These are phyloP conservation scores for Hemiscyllium ocellatum DNA, from an alignment of 2,113 vertebrate species.

Conservation along the genomic window DNA sequence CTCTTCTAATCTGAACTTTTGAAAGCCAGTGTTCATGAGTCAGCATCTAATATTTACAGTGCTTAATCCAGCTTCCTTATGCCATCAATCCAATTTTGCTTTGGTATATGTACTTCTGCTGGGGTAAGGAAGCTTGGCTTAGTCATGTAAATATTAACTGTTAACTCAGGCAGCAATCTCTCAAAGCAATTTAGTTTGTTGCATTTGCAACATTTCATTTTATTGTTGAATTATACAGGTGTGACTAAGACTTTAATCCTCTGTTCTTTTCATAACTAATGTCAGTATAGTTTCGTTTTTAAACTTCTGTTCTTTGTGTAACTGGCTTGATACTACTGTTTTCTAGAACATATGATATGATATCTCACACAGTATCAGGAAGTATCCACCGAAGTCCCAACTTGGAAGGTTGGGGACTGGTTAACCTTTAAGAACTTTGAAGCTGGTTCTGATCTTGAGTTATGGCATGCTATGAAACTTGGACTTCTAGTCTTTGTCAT, in stretches of 20 bases:
- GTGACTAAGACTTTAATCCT: not conserved
- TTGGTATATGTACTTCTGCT: not conserved
- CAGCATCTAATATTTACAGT: not conserved
- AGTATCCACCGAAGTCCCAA: not conserved
- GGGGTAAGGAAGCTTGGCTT: not conserved
- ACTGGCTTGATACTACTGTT: not conserved
- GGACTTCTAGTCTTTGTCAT: not conserved
- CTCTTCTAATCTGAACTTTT: not conserved
- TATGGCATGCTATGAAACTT: not conserved
- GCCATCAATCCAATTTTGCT: not conserved
- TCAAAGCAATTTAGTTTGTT: not conserved
- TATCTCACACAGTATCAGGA: not conserved
- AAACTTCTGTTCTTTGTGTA: not conserved
- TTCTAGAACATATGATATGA: not conserved
- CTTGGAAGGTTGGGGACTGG: not conserved
- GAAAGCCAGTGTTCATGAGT: not conserved
- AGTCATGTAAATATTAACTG: not conserved
- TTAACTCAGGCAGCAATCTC: not conserved
- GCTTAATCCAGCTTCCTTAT: not conserved
- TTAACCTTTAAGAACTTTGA: not conserved
- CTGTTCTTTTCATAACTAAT: not conserved
- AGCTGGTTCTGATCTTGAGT: not conserved
- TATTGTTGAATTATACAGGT: not conserved
- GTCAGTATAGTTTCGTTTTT: not conserved
- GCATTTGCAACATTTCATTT: not conserved